Conservation (phyloP, 1,140 invertebrate species). For the Bombus confusus region DNA sequence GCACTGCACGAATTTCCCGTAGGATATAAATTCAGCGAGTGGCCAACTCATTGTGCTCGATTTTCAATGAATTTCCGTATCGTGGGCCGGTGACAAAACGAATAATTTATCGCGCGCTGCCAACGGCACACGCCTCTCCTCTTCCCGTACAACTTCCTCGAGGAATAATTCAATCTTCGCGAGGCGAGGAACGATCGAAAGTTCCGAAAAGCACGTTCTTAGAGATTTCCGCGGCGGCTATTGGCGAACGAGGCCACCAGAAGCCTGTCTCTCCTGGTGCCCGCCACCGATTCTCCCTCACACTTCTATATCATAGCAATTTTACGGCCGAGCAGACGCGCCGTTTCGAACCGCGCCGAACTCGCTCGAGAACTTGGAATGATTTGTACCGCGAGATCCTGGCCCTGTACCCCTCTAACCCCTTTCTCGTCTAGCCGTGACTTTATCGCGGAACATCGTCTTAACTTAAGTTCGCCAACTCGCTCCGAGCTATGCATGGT, state of each 20-base stretch:
- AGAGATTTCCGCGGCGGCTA: constrained; percentile 62
- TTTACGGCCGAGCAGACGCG: constrained; percentile 74
- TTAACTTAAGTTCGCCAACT: constrained; percentile 66
- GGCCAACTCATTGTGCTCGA: not conserved
- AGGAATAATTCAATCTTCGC: constrained; percentile 77
- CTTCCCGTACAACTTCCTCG: constrained; percentile 64
- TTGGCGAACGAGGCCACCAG: constrained; percentile 46
- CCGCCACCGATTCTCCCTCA: constrained; percentile 16
- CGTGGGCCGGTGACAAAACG: constrained; percentile 26
- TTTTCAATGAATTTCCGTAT: constrained; percentile 30
- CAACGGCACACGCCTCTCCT: constrained; percentile 55
- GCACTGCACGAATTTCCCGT: not conserved
- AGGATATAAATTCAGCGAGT: constrained; percentile 8
- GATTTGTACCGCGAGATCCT: constrained; percentile 72
- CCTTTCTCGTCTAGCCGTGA: not conserved
- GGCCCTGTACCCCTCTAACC: constrained; percentile 50
- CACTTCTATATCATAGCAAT: constrained; percentile 79
- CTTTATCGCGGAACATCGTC: constrained; percentile 36
- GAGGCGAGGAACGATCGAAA: constrained; percentile 69
- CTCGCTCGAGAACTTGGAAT: constrained; percentile 76
- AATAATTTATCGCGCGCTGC: constrained; percentile 64
- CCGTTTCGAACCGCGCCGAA: constrained; percentile 70
- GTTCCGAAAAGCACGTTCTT: constrained; percentile 68
- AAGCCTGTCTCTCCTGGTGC: not conserved
- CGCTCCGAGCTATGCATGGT: not conserved